Conservation (phyloP, 1,140 invertebrate genomes). For the Drosophila willistoni region DNA sequence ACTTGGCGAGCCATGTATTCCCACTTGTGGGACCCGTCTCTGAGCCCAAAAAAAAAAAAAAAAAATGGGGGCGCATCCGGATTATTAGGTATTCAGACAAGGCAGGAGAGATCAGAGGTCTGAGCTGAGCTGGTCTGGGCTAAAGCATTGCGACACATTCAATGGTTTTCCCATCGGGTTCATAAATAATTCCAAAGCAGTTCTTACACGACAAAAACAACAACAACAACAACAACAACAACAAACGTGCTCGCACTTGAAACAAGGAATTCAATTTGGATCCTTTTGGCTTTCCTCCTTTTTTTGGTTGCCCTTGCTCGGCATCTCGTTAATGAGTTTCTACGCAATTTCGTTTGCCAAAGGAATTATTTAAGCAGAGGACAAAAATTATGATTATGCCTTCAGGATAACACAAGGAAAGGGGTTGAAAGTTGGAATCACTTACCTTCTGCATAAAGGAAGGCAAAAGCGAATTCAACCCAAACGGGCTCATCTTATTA, state of each 20-base stretch:
- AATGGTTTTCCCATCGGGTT: conserved; percentile 74
- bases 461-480: no score
- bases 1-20: conserved; percentile 59
- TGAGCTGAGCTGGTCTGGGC: neutral
- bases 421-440: neutral
- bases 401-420: no score
- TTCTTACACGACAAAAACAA: conserved; percentile 70
- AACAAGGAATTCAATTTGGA: conserved; percentile 68
- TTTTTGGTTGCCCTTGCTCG: neutral
- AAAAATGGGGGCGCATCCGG: conserved; percentile 12
- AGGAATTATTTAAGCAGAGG: conserved; percentile 62
- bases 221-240: conserved; percentile 37
- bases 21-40: conserved; percentile 52
- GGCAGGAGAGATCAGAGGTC: neutral
- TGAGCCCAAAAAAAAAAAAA: neutral
- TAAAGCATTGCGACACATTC: conserved; percentile 73
- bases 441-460: no score
- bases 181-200: conserved; percentile 75
- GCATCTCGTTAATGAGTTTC: conserved; percentile 67
- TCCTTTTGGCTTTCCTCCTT: conserved; percentile 18
- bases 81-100: conserved; percentile 52
- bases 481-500: no score
- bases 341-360: conserved; percentile 68
- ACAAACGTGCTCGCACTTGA: conserved; percentile 41
- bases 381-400: conserved; percentile 57